A percentile compares a stretch with the other conserved stretches of the same genome.
phyloP scores from a whole-genome alignment of 2,888 invertebrate species.

The Sesamia inferens region DNA sequence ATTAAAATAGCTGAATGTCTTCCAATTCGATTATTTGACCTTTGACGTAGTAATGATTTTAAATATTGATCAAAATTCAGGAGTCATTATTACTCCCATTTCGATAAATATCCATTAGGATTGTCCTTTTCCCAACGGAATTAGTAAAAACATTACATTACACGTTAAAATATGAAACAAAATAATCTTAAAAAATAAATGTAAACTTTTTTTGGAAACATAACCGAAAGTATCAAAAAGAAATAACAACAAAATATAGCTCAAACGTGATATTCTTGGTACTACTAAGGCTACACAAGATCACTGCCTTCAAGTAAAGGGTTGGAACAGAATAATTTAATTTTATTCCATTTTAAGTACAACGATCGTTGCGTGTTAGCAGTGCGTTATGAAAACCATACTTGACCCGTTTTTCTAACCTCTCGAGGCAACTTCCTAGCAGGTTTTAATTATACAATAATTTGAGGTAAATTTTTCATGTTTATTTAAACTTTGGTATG shows the following conservation, averaged over 20 bases:
- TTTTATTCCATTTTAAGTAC: constrained; percentile 54
- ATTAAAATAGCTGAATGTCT: constrained; percentile 45
- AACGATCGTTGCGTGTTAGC: constrained; percentile 69
- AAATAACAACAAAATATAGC: constrained; percentile 41
- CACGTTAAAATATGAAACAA: background rate
- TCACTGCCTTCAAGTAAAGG: constrained; percentile 21
- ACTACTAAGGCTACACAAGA: constrained; percentile 8
- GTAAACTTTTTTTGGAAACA: background rate
- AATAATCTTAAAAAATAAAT: background rate
- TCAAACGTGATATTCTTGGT: constrained; percentile 25
- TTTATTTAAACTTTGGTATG: constrained; percentile 66
- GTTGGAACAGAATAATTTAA: constrained; percentile 44
- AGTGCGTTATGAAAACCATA: constrained; percentile 76
- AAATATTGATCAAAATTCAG: background rate
- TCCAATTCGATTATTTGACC: constrained; percentile 33
- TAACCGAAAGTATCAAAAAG: background rate
- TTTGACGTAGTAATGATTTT: background rate
- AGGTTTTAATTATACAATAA: constrained; percentile 70
- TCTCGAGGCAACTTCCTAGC: constrained; percentile 66
- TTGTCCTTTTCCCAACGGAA: background rate
- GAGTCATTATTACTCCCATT: background rate
- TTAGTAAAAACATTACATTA: background rate
- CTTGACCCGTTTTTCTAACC: constrained; percentile 80
- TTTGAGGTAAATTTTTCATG: constrained; percentile 67
- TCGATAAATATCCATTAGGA: background rate